These are phyloP conservation scores for Latheticus oryzae DNA, from an alignment of 2,888 invertebrate genomes.

Conservation along the genomic window DNA sequence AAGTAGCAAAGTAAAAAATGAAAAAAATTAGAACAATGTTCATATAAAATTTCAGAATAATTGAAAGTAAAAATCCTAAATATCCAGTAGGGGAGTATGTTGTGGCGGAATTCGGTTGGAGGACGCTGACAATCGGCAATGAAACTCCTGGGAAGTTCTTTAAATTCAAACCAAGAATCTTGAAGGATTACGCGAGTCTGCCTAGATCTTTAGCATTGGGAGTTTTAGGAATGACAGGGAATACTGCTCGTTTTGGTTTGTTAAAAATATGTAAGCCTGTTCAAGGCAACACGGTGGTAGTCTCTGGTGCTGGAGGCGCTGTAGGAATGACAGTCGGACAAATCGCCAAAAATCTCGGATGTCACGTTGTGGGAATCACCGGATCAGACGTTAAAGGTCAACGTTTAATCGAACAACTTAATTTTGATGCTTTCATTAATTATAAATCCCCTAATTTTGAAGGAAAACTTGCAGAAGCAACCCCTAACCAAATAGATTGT, in stretches of 20 bases:
- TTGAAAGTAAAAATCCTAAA: conserved; percentile 72
- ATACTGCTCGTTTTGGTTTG: conserved; percentile 80
- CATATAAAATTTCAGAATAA: conserved; percentile 66
- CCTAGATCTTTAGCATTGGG: conserved; percentile 74
- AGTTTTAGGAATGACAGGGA: conserved; percentile 78
- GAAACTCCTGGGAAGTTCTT: conserved; percentile 69
- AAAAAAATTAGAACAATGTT: conserved; percentile 2
- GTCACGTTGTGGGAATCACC: conserved; percentile 78
- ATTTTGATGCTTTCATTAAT: conserved; percentile 77
- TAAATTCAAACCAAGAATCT: conserved; percentile 1
- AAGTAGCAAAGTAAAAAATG: conserved; percentile 25
- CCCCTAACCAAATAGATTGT: conserved; percentile 78
- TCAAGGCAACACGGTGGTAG: conserved; percentile 77
- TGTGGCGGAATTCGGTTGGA: conserved; percentile 75
- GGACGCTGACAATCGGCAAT: conserved; percentile 69
- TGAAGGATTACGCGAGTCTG: conserved; percentile 68
- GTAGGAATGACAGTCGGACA: conserved; percentile 83
- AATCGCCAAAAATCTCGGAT: conserved; percentile 78
- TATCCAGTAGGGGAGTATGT: conserved; percentile 74
- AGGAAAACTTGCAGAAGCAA: conserved; percentile 69
- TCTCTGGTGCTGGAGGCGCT: conserved; percentile 81
- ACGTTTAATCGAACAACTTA: conserved; percentile 72
- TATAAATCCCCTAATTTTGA: conserved; percentile 73
- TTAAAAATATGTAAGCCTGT: conserved; percentile 77
- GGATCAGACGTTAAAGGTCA: conserved; percentile 78